Evolutionary conservation across 2,797 vertebrate species (phyloP).

Genomic region (Bothrops alternatus): DNA sequence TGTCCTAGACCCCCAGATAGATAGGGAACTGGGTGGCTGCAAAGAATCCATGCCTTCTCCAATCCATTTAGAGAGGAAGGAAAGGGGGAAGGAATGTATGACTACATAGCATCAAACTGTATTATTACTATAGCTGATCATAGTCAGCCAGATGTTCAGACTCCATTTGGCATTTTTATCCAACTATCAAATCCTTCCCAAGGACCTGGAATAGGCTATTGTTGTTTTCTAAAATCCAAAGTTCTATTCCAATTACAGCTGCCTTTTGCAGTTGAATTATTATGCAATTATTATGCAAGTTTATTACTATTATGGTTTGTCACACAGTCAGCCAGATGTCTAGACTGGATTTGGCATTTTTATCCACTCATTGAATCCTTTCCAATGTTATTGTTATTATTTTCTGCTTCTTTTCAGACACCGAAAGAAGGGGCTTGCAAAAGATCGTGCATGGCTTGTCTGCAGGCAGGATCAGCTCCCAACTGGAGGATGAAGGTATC

Average conservation of each 20-base stretch:
- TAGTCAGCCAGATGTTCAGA: not conserved
- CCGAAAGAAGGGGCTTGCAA: not conserved
- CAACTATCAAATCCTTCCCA: not conserved
- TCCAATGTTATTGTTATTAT: not conserved
- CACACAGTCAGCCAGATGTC: not conserved
- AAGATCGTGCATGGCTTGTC: not conserved
- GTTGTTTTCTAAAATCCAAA: not conserved
- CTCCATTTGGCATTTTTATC: not conserved
- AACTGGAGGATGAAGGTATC: not conserved
- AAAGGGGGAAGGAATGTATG: not conserved
- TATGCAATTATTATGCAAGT: not conserved
- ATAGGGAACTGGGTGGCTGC: not conserved
- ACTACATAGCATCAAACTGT: not conserved
- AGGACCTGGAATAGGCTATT: not conserved
- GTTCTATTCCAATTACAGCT: not conserved
- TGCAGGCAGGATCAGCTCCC: not conserved
- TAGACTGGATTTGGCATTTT: not conserved
- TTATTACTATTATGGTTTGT: not conserved
- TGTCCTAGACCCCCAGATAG: not conserved
- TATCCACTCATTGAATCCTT: not conserved
- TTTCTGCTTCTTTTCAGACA: not conserved
- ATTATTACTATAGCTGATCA: not conserved
- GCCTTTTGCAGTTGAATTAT: not conserved
- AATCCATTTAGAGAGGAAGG: not conserved
- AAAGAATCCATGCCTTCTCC: not conserved